Base-by-base conservation (phyloP, 2,113 vertebrate genomes). In the Canis aureus region DNA sequence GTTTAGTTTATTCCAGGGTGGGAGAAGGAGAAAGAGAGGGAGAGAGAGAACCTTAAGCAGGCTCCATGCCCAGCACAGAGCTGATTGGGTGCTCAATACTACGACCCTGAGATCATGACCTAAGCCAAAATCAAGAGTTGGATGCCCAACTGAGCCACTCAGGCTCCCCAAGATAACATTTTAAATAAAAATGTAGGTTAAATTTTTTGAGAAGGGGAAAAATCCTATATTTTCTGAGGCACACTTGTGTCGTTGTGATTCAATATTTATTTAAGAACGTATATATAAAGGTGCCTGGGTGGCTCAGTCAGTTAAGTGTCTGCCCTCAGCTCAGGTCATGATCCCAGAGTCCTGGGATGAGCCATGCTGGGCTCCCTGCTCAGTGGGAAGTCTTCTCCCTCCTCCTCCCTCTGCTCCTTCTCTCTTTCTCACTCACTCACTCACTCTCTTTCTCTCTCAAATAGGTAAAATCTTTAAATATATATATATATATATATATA, bases 201-300 rank as follows among this genome's bases (percentile, higher is more conserved):
- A 71, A 57, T 78, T 90, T 79, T 79, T 89, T 92, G 13, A 90
- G 11, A 73, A 66, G 17, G 49, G n/a, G 9, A 32, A 87, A 87
- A 80, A 5, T 19, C 17, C 49, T 94, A 9, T 59, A 57, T 76
- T 69, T 89, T 95, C 49, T 76, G 15, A 89, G 38, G 25, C 51
- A 82, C 8, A 20, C 8, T 2, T 88, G 17, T 84, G 25, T 79
- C 71, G 7, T 29, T 80, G 55, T 95, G 93, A 82, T 89, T 60
- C 59, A 78, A 0, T 64, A 93, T 87, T 97, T 86, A n/a, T 79
- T 95, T 95, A 73, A 86, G 74, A 35, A 20, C 60, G 57, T 32
- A 55, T 32, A 10, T n/a, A 35, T 17, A 59, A 38, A 19, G 32
- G 66, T 8, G 5, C 66, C 32, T 67, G 66, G 29, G 32, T 32